Evolutionary conservation across 2,888 invertebrate species (phyloP).

Genomic region (Phengaris alcon): DNA sequence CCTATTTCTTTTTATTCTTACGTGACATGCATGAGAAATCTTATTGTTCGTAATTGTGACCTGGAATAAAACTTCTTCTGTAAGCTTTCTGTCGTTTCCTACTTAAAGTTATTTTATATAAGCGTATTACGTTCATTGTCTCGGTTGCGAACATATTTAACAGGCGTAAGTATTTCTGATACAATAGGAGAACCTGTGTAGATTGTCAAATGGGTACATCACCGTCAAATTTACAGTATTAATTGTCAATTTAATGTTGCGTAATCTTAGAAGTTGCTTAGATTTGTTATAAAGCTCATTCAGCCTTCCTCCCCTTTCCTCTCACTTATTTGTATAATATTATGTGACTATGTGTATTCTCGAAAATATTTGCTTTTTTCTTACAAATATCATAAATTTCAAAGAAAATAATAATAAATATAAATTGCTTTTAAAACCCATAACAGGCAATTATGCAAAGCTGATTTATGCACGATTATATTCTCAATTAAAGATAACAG

Average conservation of each 20-base stretch:
- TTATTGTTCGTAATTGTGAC: conserved; percentile 25
- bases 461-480: conserved; percentile 18
- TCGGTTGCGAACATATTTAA: not conserved
- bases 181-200: not conserved
- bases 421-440: not conserved
- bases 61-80: conserved; percentile 11
- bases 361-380: not conserved
- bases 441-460: conserved; percentile 1
- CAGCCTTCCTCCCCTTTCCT: no score
- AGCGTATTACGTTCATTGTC: not conserved
- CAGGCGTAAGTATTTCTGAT: not conserved
- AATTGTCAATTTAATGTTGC: no score
- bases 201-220: not conserved
- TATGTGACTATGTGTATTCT: no score
- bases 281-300: no score
- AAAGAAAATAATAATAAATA: no score
- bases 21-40: conserved; percentile 31
- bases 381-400: no score
- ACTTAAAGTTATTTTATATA: not conserved
- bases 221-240: no score
- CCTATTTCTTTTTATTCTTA: conserved; percentile 34
- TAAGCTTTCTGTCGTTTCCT: not conserved
- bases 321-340: no score
- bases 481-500: conserved; percentile 9
- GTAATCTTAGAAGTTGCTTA: no score